Base-by-base conservation (phyloP, 2,888 invertebrate genomes). In the Campopleginae sp. region DNA sequence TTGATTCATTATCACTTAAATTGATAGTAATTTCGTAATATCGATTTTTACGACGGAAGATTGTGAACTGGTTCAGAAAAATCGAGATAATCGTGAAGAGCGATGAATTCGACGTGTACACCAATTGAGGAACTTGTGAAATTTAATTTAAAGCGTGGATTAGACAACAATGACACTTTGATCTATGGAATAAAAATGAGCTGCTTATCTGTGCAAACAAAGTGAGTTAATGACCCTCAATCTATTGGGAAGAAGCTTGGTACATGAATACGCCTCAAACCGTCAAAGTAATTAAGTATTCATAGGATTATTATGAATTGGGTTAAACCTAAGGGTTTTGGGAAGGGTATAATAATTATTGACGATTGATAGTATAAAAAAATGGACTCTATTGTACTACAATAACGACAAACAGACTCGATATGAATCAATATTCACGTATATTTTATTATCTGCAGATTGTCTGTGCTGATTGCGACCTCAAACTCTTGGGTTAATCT, bases 271-370 rank as follows among this genome's bases (percentile, higher is more conserved):
- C 84, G 83, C 87, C 88, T 89, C 87, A 85, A 89, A 88, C 78
- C 66, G 87, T 88, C 87, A 86, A 89, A 86, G 79, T 85, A 80
- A 65, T 77, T 74, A 51, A 81, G 82, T 87, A 86, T 63, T 86
- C 66, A 85, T 83, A 87, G 80, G 74, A 87, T 88, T 88, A 65
- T 80, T 88, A 68, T 82, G 19, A 76, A 82, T 85, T 86, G 74
- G 86, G 87, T 88, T 89, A 88, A 91, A 90, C 91, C 91, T 90
- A 90, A 91, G 91, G 90, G 90, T 91, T 91, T 89, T 85, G 84
- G 85, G 86, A 80, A 87, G 86, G 88, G 87, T 86, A 77, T 42
- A n/a, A 71, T 70, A 81, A 78, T 71, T 81, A 42, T 71, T 75
- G 65, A 71, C 81, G 58, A 80, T 70, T 68, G 65, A 77, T 38